Evolutionary conservation across 2,113 vertebrate species (phyloP), one percentile per base, ranked within the genome.

Genomic region (Monarcha castaneiventris): DNA sequence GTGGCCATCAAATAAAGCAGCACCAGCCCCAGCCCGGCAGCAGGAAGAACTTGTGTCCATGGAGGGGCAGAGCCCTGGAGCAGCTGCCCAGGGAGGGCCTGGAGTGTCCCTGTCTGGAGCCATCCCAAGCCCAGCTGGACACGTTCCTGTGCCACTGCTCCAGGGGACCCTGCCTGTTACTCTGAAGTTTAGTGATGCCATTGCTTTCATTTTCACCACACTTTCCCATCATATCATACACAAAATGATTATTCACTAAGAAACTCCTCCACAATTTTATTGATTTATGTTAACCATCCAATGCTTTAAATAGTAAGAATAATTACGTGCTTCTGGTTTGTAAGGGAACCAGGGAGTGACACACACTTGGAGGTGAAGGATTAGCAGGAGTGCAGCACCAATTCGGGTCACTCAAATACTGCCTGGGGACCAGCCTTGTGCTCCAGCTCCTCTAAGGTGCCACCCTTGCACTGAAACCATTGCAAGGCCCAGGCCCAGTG

Each of bases 1-100:
- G 5, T 2, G 41, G 27, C 51, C 63, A 37, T 3, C 1, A 56
- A 32, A 37, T 4, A 2, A 56, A 56, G 1, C 21, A 56, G 2
- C 16, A 3, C 63, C 0, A 48, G 33, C 2, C 13, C 4, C 63
- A 20, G 3, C 41, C 12, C 62, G 21, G 16, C 51, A 32, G 20
- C 6, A 46, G 51, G 62, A 29, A 64, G 48, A 43, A 17, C 32
- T 64, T 52, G 1, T 51, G 6, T 59, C 3, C 55, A 2, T 29
- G 66, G 44, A 71, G 79, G 44, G 44, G 48, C 39, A 73, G 68
- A 84, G 48, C 8, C 52, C 58, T 84, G 58, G 21, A 17, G 6
- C 10, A 37, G 48, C 68, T 84, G 68, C 46, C 46, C 46, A 44
- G 67, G 67, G 46, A 73, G 56, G 22, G 39, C 49, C 39, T 54